Evolutionary conservation across 2,888 invertebrate genomes (phyloP), one percentile per base, ranked within the genome.

Genomic region (Cerastis leucographa): DNA sequence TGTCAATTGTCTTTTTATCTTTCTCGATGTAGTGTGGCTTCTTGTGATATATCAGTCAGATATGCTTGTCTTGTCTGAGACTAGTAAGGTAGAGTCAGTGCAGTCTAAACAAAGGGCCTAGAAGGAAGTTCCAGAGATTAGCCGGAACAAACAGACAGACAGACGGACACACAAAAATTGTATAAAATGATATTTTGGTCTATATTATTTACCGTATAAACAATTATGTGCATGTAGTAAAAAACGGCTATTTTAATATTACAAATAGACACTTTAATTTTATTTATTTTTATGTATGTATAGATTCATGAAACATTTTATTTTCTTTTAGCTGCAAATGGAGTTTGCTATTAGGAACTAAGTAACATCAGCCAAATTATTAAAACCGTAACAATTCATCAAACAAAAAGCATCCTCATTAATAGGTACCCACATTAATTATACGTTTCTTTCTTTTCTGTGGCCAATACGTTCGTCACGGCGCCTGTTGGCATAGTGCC

Each of bases 401-500:
- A 75, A 75, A 54, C 35, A 80, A 80, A 65, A 74, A 49, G 8
- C 51, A 59, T 44, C 17, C 40, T n/a, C 8, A 71, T 76, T 78
- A 80, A 77, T 73, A 35, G 35, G 35, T 35, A 77, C 22, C 65
- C 69, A 78, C 74, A 82, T 85, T 89, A 89, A 89, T 89, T 88
- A 89, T 69, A 75, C 44, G 35, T 80, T 82, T 79, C 54, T 76
- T 86, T 79, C 40, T 71, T 85, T 84, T 71, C 46, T 78, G 71
- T 62, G 79, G 64, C 83, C 76, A 78, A 86, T 87, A 83, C 70
- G 82, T 83, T 86, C 86, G 74, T 89, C 88, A 89, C 83, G 85
- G 87, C 85, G 87, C 85, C 89, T 90, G 92, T 94, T 95, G 95
- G 94, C 94, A 91, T 88, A 89, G 89, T 92, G 93, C 94, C 94